A percentile compares a stretch with the other conserved stretches of the same genome.
Evolutionary conservation across 2,888 invertebrate species (phyloP).

Genomic region (Clusia tigrina): DNA sequence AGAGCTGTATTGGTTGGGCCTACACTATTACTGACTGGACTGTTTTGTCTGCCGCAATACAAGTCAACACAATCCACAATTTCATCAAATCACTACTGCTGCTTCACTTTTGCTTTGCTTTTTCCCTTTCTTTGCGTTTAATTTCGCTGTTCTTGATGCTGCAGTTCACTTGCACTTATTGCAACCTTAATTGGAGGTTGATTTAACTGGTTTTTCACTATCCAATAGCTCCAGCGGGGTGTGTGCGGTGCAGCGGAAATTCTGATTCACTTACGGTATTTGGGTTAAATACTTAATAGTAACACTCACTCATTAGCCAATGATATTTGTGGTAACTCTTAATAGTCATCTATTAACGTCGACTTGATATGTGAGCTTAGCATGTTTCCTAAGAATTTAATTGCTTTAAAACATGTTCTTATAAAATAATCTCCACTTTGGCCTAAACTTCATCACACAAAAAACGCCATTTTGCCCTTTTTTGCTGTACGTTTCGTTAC

Average conservation of each 20-base stretch:
- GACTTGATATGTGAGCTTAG: not conserved
- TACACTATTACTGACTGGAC: conserved; percentile 43
- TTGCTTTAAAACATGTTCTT: not conserved
- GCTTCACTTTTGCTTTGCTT: conserved; percentile 32
- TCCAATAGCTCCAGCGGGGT: not conserved
- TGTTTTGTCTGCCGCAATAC: conserved; percentile 32
- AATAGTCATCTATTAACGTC: not conserved
- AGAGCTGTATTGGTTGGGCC: conserved; percentile 38
- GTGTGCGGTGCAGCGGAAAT: conserved; percentile 36
- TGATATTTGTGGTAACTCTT: not conserved
- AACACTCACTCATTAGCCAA: not conserved
- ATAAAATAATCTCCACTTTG: not conserved
- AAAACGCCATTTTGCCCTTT: conserved; percentile 57
- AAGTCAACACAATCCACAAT: conserved; percentile 35
- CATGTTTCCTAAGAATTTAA: not conserved
- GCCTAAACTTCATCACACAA: conserved; percentile 37
- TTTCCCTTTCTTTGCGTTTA: conserved; percentile 17
- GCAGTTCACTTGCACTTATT: conserved; percentile 55
- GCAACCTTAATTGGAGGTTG: conserved; percentile 4
- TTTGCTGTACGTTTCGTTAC: conserved; percentile 38
- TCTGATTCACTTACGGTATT: conserved; percentile 48
- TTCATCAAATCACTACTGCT: conserved; percentile 42
- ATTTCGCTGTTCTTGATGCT: conserved; percentile 36
- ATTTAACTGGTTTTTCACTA: not conserved
- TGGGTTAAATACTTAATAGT: conserved; percentile 17